Percentiles rank a stretch among this genome's conserved stretches.
phyloP scores from a whole-genome alignment of 2,113 vertebrate species.

The Mandrillus leucophaeus region DNA sequence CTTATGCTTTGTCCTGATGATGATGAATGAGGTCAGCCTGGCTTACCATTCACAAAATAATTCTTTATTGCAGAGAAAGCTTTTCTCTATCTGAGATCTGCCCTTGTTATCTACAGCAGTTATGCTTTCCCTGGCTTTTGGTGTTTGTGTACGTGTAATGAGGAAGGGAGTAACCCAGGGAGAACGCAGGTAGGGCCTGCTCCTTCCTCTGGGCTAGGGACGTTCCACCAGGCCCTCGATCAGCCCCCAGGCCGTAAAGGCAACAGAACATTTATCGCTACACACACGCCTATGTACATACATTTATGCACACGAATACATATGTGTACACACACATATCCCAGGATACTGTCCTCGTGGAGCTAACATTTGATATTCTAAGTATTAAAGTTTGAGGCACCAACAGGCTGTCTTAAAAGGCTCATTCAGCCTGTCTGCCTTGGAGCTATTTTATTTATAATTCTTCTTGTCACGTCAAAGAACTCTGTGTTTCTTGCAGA shows the following conservation, averaged over 20 bases:
- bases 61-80: neutral
- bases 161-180: neutral
- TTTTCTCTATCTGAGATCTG: neutral
- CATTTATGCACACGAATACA: neutral
- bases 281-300: too few relatives aligned
- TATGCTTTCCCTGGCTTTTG: neutral
- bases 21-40: neutral
- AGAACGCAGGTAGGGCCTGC: neutral
- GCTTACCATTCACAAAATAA: neutral
- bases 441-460: constrained; percentile 72
- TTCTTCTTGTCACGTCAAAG: constrained; percentile 73
- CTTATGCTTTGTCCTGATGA: neutral
- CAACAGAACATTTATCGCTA: neutral
- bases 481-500: constrained; percentile 72
- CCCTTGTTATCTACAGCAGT: neutral
- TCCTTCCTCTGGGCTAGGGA: neutral
- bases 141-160: neutral
- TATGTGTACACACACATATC: accelerated
- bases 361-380: constrained; percentile 23
- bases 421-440: constrained; percentile 69
- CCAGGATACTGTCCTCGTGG: neutral
- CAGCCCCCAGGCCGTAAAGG: accelerated
- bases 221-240: neutral
- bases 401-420: constrained; percentile 61
- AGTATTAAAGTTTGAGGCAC: constrained; percentile 49